Base-by-base conservation (phyloP, 1,140 invertebrate species). In the Drosophila nasuta region DNA sequence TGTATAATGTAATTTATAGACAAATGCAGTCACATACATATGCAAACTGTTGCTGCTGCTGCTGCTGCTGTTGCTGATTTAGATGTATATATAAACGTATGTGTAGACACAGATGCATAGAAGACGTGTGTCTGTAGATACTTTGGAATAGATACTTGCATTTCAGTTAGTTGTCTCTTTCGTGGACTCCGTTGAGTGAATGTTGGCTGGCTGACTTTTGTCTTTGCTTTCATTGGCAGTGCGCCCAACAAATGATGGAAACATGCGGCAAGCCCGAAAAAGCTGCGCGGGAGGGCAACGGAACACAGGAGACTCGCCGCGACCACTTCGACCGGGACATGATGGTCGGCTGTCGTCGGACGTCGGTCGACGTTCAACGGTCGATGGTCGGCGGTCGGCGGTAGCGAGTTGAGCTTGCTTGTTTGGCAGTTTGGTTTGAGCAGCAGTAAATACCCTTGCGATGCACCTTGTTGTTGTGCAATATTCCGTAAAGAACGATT, bases 171-270 rank as follows among this genome's bases (percentile, higher is more conserved):
- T 69, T 58, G 58, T 80, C 69, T 59, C 57, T 66, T 60, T 58
- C 60, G 69, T 41, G 33, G 57, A 72, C 69, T 81, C 60, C 62
- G 75, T 64, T 72, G 66, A 85, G 52, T 75, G 82, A 87, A 77
- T 83, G 82, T 80, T 74, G 64, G 81, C 78, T 81, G 77, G 76
- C 75, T 71, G 79, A 72, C 79, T 86, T 82, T 79, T 77, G 75
- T 82, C 62, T 72, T 65, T 75, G 82, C 77, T 87, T 87, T 83
- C 77, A 67, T 87, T 87, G 82, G 82, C 82, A 87, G 48, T 66
- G 83, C 80, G 82, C 82, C 82, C 82, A 87, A 88, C 80, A 78
- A 73, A 79, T 82, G 83, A 87, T 87, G 80, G 58, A 88, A 87
- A 77, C 80, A 88, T 81, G 68, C 83, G 71, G 82, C 82, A 85